Percentiles rank a stretch among this genome's conserved stretches.
phyloP scores from a whole-genome alignment of 2,888 invertebrate genomes.

The Tipula confusa region DNA sequence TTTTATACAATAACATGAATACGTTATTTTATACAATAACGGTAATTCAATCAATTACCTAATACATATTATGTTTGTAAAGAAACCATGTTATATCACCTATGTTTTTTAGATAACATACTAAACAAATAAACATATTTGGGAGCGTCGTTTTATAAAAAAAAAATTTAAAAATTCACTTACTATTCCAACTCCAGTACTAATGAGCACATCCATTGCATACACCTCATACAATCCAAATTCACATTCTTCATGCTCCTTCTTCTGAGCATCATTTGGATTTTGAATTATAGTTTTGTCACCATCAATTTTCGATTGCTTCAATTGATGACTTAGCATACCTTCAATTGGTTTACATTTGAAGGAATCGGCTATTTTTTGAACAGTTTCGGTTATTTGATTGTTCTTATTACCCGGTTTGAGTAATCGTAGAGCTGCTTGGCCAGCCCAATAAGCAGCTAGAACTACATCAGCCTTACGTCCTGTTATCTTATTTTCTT shows the following conservation, averaged over 20 bases:
- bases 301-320: constrained; percentile 95
- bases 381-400: constrained; percentile 84
- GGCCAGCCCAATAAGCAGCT: constrained; percentile 93
- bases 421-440: constrained; percentile 88
- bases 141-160: not conserved
- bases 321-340: constrained; percentile 91
- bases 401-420: constrained; percentile 92
- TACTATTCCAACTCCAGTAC: constrained; percentile 90
- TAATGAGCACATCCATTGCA: constrained; percentile 96
- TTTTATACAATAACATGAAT: not conserved
- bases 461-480: constrained; percentile 90
- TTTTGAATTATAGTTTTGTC: constrained; percentile 97
- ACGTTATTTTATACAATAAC: not conserved
- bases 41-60: not conserved
- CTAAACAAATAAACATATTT: not conserved
- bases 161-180: constrained; percentile 44
- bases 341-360: constrained; percentile 98
- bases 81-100: no score
- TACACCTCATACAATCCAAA: constrained; percentile 97
- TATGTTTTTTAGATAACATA: not conserved
- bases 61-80: no score
- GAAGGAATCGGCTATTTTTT: constrained; percentile 87
- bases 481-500: constrained; percentile 73
- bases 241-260: constrained; percentile 94
- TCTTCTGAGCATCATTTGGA: constrained; percentile 92